These are phyloP conservation scores for Mus pahari DNA, from an alignment of 2,113 vertebrate genomes.

Conservation along the genomic window DNA sequence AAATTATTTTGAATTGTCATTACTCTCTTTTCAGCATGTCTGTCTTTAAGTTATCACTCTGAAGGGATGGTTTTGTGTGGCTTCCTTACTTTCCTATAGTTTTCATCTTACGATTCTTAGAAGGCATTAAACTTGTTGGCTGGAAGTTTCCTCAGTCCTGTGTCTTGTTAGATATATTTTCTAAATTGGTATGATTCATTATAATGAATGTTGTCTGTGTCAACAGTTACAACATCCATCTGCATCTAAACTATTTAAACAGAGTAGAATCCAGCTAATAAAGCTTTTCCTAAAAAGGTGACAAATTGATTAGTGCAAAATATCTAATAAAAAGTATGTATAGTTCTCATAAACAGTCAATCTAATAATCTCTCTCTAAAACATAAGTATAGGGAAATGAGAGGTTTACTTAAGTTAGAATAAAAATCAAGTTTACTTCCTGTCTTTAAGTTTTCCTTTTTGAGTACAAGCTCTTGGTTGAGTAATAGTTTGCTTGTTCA, in stretches of 20 bases:
- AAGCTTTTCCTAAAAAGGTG: not conserved
- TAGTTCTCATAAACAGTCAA: not conserved
- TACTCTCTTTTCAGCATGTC: not conserved
- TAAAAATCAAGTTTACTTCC: not conserved
- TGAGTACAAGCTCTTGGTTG: not conserved
- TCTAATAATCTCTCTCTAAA: constrained; percentile 12
- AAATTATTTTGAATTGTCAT: not conserved
- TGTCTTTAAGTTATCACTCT: not conserved
- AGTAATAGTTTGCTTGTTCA: not conserved
- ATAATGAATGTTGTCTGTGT: constrained; percentile 75
- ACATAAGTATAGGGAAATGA: not conserved
- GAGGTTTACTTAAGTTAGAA: not conserved
- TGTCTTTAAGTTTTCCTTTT: not conserved
- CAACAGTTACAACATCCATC: constrained; percentile 45
- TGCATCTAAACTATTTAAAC: constrained; percentile 18
- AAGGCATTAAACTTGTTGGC: not conserved
- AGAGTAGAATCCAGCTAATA: not conserved
- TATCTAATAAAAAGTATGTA: not conserved
- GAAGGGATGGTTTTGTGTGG: not conserved
- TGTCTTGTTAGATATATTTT: constrained; percentile 69
- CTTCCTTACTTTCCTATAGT: not conserved
- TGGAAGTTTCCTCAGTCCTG: not conserved
- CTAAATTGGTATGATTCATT: constrained; percentile 70
- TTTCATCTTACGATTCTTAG: not conserved
- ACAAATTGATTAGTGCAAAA: not conserved